Conservation (phyloP, 2,888 invertebrate genomes). For the Podotricha telesiphe region DNA sequence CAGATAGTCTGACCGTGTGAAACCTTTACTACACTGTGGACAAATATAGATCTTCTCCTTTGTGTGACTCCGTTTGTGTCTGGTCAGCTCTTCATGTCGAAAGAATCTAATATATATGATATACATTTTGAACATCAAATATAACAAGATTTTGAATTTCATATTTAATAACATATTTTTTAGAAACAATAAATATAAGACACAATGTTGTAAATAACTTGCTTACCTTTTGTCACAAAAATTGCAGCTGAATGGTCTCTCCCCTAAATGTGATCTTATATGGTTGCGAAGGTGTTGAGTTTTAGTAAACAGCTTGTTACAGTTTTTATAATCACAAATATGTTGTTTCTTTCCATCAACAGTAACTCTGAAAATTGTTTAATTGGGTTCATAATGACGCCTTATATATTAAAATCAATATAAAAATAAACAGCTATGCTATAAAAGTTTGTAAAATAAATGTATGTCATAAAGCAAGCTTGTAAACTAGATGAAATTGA, state of each 20-base stretch:
- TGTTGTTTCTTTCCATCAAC: constrained; percentile 22
- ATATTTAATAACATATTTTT: too few relatives aligned
- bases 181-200: too few relatives aligned
- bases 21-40: constrained; percentile 19
- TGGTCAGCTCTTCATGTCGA: constrained; percentile 20
- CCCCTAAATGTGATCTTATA: constrained; percentile 21
- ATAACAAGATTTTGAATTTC: too few relatives aligned
- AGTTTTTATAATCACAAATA: constrained; percentile 17
- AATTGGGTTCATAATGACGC: background rate
- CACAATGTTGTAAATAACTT: too few relatives aligned
- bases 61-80: constrained; percentile 22
- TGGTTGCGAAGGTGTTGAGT: constrained; percentile 21
- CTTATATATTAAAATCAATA: background rate
- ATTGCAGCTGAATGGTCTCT: constrained; percentile 20
- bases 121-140: background rate
- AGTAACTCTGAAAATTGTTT: constrained; percentile 12
- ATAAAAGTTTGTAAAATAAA: background rate
- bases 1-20: constrained; percentile 6
- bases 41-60: constrained; percentile 19
- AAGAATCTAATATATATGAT: constrained; percentile 13
- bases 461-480: background rate
- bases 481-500: background rate
- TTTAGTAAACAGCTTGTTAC: constrained; percentile 21
- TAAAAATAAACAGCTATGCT: background rate
- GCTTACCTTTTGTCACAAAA: constrained; percentile 24